phyloP scores from a whole-genome alignment of 2,113 vertebrate genomes.

The Nothoprocta perdicaria region DNA sequence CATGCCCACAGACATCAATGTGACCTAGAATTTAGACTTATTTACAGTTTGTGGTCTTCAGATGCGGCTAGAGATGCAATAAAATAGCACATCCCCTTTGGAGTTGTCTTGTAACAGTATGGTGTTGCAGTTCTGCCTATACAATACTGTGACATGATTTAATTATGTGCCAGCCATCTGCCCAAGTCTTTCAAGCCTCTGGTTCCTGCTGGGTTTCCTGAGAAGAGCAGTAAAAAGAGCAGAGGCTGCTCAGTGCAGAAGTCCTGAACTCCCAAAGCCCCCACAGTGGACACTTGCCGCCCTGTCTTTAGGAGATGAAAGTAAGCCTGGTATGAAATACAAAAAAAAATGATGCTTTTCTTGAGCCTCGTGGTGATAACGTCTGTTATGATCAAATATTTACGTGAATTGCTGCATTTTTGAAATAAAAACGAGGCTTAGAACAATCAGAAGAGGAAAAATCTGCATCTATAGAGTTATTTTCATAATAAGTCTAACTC shows the following conservation, averaged over 20 bases:
- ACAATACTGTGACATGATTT: not conserved
- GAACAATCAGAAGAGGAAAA: not conserved
- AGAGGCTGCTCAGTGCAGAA: rapidly evolving
- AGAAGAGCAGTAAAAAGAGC: not conserved
- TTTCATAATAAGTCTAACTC: not conserved
- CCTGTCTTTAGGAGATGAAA: not conserved
- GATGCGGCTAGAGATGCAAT: not conserved
- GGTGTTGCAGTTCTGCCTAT: not conserved
- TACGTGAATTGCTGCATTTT: not conserved
- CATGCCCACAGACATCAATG: no score
- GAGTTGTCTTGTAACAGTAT: not conserved
- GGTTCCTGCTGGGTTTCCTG: not conserved
- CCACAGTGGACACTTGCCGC: not conserved
- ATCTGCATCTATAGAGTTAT: not conserved
- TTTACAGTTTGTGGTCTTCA: not conserved
- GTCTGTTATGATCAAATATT: not conserved
- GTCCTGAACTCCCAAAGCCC: not conserved
- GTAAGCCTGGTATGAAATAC: not conserved
- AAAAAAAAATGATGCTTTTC: not conserved
- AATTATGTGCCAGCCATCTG: not conserved
- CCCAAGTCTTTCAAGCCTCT: not conserved
- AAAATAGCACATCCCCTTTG: not conserved
- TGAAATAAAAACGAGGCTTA: not conserved
- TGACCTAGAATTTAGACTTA: not conserved
- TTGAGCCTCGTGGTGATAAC: not conserved